Base-by-base conservation (phyloP, 1,140 invertebrate species). In the Aphidius gifuensis region DNA sequence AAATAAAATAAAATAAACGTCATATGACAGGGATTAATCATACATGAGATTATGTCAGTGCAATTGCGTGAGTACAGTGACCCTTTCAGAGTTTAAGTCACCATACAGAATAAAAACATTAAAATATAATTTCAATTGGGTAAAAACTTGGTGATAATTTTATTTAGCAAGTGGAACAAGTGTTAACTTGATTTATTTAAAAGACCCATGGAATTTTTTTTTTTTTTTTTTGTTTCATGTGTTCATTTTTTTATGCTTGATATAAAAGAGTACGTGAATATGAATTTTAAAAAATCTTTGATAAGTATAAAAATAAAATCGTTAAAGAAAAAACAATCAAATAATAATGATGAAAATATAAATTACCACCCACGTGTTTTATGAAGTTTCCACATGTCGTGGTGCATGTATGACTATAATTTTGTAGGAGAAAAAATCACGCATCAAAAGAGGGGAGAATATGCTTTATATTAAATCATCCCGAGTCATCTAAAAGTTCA, bases 401-500 rank as follows among this genome's bases (percentile, higher is more conserved):
- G 43, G 43, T 21, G n/a, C 7, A 48, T 48, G 21, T 5, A 48
- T 9, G 46, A 21, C 46, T 21, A 16, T 50, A n/a, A 47, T 9
- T 40, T n/a, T 38, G 47, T 32, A 46, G 49, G 38, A 60, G 61
- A 53, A 61, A 58, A 54, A 51, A 16, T 56, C 54, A 55, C 43
- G 53, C 51, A 43, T 53, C 40, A 21, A 55, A 45, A 66, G 67
- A 72, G 73, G 72, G 74, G 75, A 73, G 75, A 75, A 64, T 68
- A 65, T 66, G 64, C 71, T 67, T 63, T 76, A 79, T 78, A 80
- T 80, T 78, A 79, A 78, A 78, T 75, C 69, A 79, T 80, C 71
- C 68, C 71, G 70, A 70, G 70, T 71, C 68, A 73, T 67, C 61
- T 64, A 62, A 72, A 79, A 77, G 66, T 70, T 55, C 78, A 80